Base-by-base conservation (phyloP, 2,113 vertebrate genomes). In the Zosterops lateralis region DNA sequence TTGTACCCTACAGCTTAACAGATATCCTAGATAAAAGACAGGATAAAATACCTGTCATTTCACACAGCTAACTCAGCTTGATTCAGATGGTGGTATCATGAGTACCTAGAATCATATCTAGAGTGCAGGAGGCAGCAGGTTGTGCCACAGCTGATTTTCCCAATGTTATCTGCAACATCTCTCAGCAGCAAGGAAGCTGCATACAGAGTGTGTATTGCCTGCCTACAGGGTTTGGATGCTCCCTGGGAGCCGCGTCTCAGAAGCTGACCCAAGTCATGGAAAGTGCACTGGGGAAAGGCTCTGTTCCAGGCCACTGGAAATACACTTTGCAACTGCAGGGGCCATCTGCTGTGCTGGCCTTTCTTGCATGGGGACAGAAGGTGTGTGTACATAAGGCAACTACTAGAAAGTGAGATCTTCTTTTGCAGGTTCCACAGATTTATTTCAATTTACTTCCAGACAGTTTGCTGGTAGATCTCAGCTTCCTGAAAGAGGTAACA, bases 141-240 rank as follows among this genome's bases (percentile, higher is more conserved):
- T 86, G 29, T 72, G 38, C 17, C 54, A 20, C 25, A 76, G 28
- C 17, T 76, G n/a, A 42, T 71, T 42, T 60, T 31, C 38, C 17
- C 56, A 68, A 0, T 17, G 9, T 24, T 36, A 32, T 10, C 18
- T 58, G 58, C 28, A 84, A 16, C 9, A 1, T 10, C 17, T 10
- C 2, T 36, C 21, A 62, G 42, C 32, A 66, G 20, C 0, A 2
- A 65, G n/a, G 21, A 32, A 81, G 26, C 6, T 40, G 14, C 40
- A n/a, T n/a, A 5, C 1, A 2, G 3, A 6, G 7, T 29, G 3
- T 3, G 0, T 12, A 21, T 44, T 0, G 0, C 42, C 51, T 53
- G 28, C 22, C 26, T 17, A 4, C 1, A 1, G 29, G 26, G 38
- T 74, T 71, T 74, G 42, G 28, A 42, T 77, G n/a, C 14, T 53